Base-by-base conservation (phyloP, 2,888 invertebrate genomes). In the Eupeodes luniger region DNA sequence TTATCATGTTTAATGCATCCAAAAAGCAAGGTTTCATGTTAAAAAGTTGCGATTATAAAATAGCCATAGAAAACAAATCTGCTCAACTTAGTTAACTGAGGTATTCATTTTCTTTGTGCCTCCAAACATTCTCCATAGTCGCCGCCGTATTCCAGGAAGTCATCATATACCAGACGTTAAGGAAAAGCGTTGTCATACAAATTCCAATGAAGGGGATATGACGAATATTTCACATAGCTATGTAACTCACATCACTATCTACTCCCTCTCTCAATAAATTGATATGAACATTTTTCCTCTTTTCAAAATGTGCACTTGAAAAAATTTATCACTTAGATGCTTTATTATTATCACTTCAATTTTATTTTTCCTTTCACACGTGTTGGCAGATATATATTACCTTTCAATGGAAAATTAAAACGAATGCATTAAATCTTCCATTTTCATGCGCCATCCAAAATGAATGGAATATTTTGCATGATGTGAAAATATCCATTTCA, bases 401-500 rank as follows among this genome's bases (percentile, higher is more conserved):
- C 19, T 62, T 78, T 69, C 59, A 59, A 70, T 62, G 47, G 44
- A 53, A 70, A 61, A 70, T 72, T 72, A 36, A 44, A 70, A 70
- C 44, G 53, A 80, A 80, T 72, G 69, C 69, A 64, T 72, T 72
- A 64, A 55, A 34, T 40, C 51, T 40, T 40, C 36, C 61, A 44
- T 19, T 27, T 27, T 19, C 40, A 61, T 40, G 5, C 40, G 5
- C 40, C 9, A 40, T 44, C 44, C n/a, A n/a, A 49, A 70, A 44
- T 19, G 55, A 70, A 70, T 70, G 55, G 9, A 70, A 70, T 19
- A 70, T 70, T 70, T 55, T 40, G 40, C 70, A 70, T 53, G 70
- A 70, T 53, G 70, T 5, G 66, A 67, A 27, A 27, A 14, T 51
- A 72, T 72, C 47, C 59, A 72, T 59, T 49, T 72, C 27, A 59